phyloP scores from a whole-genome alignment of 2,888 invertebrate genomes.

The Lasius fuliginosus region DNA sequence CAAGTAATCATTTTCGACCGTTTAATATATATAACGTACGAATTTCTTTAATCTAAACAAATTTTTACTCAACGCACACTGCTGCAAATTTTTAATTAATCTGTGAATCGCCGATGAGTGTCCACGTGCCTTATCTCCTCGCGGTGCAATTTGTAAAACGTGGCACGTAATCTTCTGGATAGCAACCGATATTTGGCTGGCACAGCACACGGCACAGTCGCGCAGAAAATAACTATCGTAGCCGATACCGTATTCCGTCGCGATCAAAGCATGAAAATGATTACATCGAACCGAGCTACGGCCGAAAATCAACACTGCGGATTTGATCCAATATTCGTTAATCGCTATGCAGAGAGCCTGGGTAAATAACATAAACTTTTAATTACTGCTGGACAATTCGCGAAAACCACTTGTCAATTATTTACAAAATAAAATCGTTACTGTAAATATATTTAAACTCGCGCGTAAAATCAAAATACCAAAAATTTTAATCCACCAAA shows the following conservation, averaged over 20 bases:
- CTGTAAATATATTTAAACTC: background rate
- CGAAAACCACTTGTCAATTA: slow-evolving; percentile 29
- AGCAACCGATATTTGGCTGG: slow-evolving; percentile 43
- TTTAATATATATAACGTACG: background rate
- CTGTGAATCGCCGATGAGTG: background rate
- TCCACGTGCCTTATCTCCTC: slow-evolving; percentile 45
- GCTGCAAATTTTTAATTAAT: slow-evolving; percentile 29
- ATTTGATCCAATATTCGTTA: slow-evolving; percentile 51
- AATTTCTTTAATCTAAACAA: background rate
- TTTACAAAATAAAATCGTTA: slow-evolving; percentile 23
- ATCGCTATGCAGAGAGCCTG: slow-evolving; percentile 23
- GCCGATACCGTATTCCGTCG: slow-evolving; percentile 14
- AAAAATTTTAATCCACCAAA: slow-evolving; percentile 12
- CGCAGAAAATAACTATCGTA: slow-evolving; percentile 24
- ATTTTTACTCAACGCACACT: background rate
- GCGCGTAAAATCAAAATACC: background rate
- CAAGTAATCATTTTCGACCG: background rate
- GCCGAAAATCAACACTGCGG: slow-evolving; percentile 38
- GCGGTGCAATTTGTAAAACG: slow-evolving; percentile 48
- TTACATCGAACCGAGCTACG: slow-evolving; percentile 20
- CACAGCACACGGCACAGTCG: slow-evolving; percentile 39
- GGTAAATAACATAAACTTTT: slow-evolving; percentile 45
- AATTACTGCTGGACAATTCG: slow-evolving; percentile 34
- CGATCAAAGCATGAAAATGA: slow-evolving; percentile 46
- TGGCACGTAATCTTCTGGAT: slow-evolving; percentile 45